These are phyloP conservation scores for Nasua narica DNA, from an alignment of 2,797 vertebrate species.

Conservation along the genomic window DNA sequence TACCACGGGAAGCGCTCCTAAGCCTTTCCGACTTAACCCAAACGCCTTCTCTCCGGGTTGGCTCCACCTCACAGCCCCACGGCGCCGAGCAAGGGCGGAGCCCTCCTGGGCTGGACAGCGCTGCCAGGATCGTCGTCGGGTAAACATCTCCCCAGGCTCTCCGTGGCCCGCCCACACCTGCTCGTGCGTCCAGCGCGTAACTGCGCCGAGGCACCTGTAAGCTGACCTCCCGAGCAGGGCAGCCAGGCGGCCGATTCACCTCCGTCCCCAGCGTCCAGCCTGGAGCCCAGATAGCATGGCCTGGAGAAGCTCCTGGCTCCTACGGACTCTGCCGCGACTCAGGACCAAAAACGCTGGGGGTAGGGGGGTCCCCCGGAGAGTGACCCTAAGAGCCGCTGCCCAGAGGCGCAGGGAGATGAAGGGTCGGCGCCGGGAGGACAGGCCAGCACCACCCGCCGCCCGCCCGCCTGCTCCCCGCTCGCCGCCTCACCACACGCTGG, in stretches of 20 bases:
- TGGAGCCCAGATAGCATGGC: background rate
- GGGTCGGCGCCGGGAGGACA: background rate
- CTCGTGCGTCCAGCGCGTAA: fast-evolving
- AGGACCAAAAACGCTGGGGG: no score
- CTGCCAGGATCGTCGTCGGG: fast-evolving
- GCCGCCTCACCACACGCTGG: constrained; percentile 54
- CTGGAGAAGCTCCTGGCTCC: background rate
- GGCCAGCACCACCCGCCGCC: background rate
- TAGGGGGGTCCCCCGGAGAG: background rate
- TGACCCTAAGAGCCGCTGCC: background rate
- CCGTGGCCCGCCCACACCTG: background rate
- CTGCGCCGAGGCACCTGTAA: fast-evolving
- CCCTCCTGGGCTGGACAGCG: fast-evolving
- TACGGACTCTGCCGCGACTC: background rate
- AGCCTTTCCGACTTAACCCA: background rate
- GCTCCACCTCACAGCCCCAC: background rate
- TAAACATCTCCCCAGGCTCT: no score
- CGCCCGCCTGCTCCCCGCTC: background rate
- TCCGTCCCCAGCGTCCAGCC: background rate
- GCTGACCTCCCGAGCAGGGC: background rate
- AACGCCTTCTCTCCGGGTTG: background rate
- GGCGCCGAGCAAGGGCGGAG: background rate
- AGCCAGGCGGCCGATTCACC: background rate
- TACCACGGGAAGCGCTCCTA: background rate
- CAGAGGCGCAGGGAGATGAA: no score